Evolutionary conservation across 2,797 vertebrate genomes (phyloP), one percentile per base, ranked within the genome.

Genomic region (Acanthornis magna): DNA sequence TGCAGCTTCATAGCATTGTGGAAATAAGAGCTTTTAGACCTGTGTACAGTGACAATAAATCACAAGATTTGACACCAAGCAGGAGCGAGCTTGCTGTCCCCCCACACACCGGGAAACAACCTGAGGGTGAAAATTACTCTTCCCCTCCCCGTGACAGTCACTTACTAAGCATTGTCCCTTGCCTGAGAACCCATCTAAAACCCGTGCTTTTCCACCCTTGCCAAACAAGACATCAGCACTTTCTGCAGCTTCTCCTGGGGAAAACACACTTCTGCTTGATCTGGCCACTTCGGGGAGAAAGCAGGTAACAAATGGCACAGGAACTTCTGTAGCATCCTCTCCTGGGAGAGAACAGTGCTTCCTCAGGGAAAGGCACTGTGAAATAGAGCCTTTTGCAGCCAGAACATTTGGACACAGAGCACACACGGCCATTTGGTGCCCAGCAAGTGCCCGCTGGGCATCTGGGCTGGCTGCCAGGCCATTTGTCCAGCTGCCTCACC

Each of bases 31-130:
- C 43, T 70, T 93, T 68, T 11, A 77, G 47, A 73, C 57, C 57
- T 77, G 50, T 1, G 1, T 18, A 12, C 36, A 5, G 15, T 61
- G 36, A n/a, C 25, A 58, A 54, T 47, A 86, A 90, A 81, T 82
- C 73, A 84, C 55, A 45, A 73, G 62, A 23, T 29, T 38, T 10
- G 1, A 26, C 48, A 62, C 53, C n/a, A 29, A 45, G 50, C 58
- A 81, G 70, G 16, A 62, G 40, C 65, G 50, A 95, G 16, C n/a
- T 47, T 85, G 16, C 13, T 61, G 30, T n/a, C 13, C n/a, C 8
- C 16, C 21, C 16, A 4, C 1, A 1, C 9, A 23, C 3, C 0
- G 0, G 48, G 55, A 87, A 88, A 79, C 18, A 73, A 61, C 21
- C 53, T 17, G 16, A 78, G 63, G 66, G 67, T 79, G 60, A 58